Conservation (phyloP, 2,888 invertebrate genomes). For the Lycia hirtaria region DNA sequence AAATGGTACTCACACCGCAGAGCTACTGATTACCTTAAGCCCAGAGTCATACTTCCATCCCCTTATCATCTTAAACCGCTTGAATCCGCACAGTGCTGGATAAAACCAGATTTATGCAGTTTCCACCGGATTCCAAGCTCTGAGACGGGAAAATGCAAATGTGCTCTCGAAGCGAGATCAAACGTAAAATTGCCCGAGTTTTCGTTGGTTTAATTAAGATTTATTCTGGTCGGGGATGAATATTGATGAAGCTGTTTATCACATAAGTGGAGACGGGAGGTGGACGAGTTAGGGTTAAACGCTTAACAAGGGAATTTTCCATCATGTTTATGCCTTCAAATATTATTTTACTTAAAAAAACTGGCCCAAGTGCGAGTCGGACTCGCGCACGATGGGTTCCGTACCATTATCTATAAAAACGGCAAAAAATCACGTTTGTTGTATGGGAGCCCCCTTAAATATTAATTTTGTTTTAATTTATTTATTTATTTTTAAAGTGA, state of each 20-base stretch:
- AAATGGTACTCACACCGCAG: background rate
- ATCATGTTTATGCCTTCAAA: too few species aligned
- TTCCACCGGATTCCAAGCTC: slow-evolving; percentile 47
- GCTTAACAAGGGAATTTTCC: too few species aligned
- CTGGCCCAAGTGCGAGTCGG: too few species aligned
- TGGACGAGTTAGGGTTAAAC: too few species aligned
- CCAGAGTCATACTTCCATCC: slow-evolving; percentile 2
- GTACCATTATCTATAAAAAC: too few species aligned
- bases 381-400: too few species aligned
- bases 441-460: too few species aligned
- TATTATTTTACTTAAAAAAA: too few species aligned
- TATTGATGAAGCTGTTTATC: slow-evolving; percentile 25
- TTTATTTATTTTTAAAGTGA: too few species aligned
- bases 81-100: slow-evolving; percentile 52
- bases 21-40: background rate
- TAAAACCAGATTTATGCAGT: slow-evolving; percentile 65
- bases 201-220: slow-evolving; percentile 45
- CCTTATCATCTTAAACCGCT: slow-evolving; percentile 30
- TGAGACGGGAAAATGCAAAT: slow-evolving; percentile 54
- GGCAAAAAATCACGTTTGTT: too few species aligned
- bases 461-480: too few species aligned
- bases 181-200: slow-evolving; percentile 46
- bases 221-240: slow-evolving; percentile 27
- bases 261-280: slow-evolving; percentile 4
- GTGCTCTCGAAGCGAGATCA: slow-evolving; percentile 51